A percentile compares a stretch with the other conserved stretches of the same genome.
phyloP scores from a whole-genome alignment of 1,140 invertebrate species.

The Andrena cerasifolii region DNA sequence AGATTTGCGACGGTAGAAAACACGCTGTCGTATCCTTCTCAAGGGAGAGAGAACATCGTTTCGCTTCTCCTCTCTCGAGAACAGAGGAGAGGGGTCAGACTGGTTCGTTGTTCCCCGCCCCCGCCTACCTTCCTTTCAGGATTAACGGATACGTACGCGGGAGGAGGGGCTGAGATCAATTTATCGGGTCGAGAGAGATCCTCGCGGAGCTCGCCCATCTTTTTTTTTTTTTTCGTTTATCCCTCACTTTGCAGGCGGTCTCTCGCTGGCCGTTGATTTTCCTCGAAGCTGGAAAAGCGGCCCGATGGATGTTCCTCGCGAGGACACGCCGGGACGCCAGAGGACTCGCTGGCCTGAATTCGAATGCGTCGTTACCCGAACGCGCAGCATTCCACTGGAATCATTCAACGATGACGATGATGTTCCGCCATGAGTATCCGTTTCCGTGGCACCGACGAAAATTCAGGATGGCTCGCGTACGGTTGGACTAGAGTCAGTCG shows the following conservation, averaged over 20 bases:
- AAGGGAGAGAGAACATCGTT: conserved; percentile 41
- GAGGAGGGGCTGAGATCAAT: conserved; percentile 65
- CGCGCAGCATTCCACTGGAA: conserved; percentile 13
- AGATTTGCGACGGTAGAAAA: conserved; percentile 38
- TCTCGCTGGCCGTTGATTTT: background rate
- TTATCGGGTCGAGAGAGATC: conserved; percentile 53
- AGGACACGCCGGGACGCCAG: conserved; percentile 12
- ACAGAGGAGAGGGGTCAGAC: conserved; percentile 34
- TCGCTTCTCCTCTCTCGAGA: conserved; percentile 49
- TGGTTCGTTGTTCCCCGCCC: conserved; percentile 54
- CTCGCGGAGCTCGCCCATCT: conserved; percentile 33
- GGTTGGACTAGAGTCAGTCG: conserved; percentile 59
- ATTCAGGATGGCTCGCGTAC: conserved; percentile 24
- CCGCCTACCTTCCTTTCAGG: conserved; percentile 29
- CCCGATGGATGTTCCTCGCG: conserved; percentile 4
- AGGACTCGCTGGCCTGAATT: conserved; percentile 4
- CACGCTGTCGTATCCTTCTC: conserved; percentile 28
- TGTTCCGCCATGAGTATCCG: background rate
- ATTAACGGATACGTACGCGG: conserved; percentile 36
- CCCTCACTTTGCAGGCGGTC: background rate
- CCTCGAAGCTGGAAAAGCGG: background rate
- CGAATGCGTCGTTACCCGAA: conserved; percentile 11
- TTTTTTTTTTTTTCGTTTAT: conserved; percentile 20
- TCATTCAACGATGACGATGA: conserved; percentile 9
- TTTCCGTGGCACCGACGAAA: conserved; percentile 15